Base-by-base conservation (phyloP, 2,888 invertebrate genomes). In the Macrosiphum euphorbiae region DNA sequence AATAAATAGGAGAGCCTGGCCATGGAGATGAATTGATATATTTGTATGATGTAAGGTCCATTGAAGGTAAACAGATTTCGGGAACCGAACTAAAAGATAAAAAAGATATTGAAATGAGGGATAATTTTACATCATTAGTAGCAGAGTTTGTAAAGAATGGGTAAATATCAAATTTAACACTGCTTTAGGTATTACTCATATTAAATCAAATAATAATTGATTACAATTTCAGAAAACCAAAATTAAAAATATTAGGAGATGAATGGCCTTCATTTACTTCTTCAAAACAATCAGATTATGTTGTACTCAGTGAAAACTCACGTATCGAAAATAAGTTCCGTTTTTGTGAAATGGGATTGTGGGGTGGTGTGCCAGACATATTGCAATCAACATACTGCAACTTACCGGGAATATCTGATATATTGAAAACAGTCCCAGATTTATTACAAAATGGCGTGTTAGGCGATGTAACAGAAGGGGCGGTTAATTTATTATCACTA, bases 21-120 rank as follows among this genome's bases (percentile, higher is more conserved):
- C 98, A 98, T 95, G 98, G 98, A 0, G 98, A 98, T 95, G 98
- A 98, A 95, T 95, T 98, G 52, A 97, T 97, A 0, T 98, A 97
- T 95, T 96, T 98, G 95, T 98, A 98, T 95, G 97, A 97, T 95
- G 94, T 95, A 96, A 96, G 94, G 96, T 96, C 24, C 96, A 96
- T 28, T 96, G 96, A 89, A 95, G 96, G 94, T 95, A 96, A 91
- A 78, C 94, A 94, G 41, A 90, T 94, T 55, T 94, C 94, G 26
- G 92, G 94, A n/a, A 85, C 93, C 47, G 47, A 96, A 96, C 11
- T 95, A 20, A 95, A 95, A n/a, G 95, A 95, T 87, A 95, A 96
- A 35, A 96, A 97, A 13, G 98, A 98, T 95, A 96, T 96, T 20
- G 96, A 96, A 95, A 97, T 97, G 10, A 96, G 97, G n/a, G 96